phyloP scores from a whole-genome alignment of 1,140 invertebrate genomes.

The Papilio helenus region DNA sequence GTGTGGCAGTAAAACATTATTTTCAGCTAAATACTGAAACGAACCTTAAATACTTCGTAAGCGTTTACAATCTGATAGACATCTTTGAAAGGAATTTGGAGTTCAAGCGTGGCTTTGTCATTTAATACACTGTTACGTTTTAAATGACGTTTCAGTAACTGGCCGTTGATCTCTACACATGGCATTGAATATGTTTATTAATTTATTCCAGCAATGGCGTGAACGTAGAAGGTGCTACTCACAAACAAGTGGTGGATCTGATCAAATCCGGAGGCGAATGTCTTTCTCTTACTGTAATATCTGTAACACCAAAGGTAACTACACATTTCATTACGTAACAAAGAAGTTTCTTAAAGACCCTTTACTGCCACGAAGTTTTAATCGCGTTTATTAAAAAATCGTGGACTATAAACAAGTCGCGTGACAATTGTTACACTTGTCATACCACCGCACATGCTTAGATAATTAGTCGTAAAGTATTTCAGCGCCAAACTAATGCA shows the following conservation, averaged over 20 bases:
- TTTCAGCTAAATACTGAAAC: too few relatives aligned
- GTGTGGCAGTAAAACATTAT: too few relatives aligned
- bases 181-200: slow-evolving; percentile 31
- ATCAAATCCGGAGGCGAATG: slow-evolving; percentile 99
- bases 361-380: background rate
- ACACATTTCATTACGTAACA: background rate
- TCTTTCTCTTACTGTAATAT: slow-evolving; percentile 97
- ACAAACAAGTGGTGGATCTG: slow-evolving; percentile 99
- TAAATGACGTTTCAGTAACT: too few relatives aligned
- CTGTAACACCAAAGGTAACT: slow-evolving; percentile 93
- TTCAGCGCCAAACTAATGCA: slow-evolving; percentile 2
- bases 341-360: background rate
- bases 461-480: slow-evolving; percentile 15
- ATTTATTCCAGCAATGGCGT: slow-evolving; percentile 93
- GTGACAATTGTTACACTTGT: background rate
- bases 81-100: too few relatives aligned
- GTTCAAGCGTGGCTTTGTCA: too few relatives aligned
- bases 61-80: too few relatives aligned
- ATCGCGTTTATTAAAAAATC: too few relatives aligned
- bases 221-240: slow-evolving; percentile 99
- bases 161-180: background rate
- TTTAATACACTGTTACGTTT: too few relatives aligned
- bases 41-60: too few relatives aligned
- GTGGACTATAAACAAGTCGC: background rate
- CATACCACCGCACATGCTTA: background rate